These are phyloP conservation scores for Calosoma granatense DNA, from an alignment of 1,140 invertebrate genomes.

Conservation along the genomic window DNA sequence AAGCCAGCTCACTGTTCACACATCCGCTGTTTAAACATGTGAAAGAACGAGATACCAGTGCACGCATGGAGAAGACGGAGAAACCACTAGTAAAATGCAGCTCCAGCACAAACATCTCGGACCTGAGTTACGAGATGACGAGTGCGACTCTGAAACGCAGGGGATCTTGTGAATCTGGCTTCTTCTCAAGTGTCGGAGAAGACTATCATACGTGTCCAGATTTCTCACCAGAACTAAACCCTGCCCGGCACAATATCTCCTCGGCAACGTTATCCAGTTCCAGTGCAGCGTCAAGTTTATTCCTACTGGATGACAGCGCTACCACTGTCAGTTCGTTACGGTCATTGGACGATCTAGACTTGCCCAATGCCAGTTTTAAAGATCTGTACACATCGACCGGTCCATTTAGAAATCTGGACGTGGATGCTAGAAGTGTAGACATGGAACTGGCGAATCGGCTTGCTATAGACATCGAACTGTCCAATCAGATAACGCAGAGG, in stretches of 20 bases:
- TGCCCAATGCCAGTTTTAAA: slow-evolving; percentile 26
- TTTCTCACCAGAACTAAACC: background rate
- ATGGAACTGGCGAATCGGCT: slow-evolving; percentile 35
- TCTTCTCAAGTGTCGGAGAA: slow-evolving; percentile 75
- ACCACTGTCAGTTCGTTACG: slow-evolving; percentile 44
- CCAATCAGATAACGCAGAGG: slow-evolving; percentile 30
- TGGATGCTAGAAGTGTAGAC: slow-evolving; percentile 25
- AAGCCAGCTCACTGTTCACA: slow-evolving; percentile 36
- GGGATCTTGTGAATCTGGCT: slow-evolving; percentile 81
- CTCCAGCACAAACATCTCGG: slow-evolving; percentile 34
- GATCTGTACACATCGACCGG: slow-evolving; percentile 7
- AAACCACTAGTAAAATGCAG: slow-evolving; percentile 29
- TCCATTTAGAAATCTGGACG: slow-evolving; percentile 20
- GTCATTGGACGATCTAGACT: slow-evolving; percentile 47
- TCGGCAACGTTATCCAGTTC: slow-evolving; percentile 42
- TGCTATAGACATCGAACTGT: slow-evolving; percentile 35
- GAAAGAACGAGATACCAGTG: background rate
- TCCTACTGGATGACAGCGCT: slow-evolving; percentile 41
- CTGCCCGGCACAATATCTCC: background rate
- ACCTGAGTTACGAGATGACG: slow-evolving; percentile 20
- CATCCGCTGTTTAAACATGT: slow-evolving; percentile 39
- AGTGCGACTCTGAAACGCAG: slow-evolving; percentile 44
- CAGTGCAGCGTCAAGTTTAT: slow-evolving; percentile 47
- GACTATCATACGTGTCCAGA: slow-evolving; percentile 36
- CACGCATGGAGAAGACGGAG: background rate